Evolutionary conservation across 2,888 invertebrate species (phyloP).

Genomic region (Patella pellucida): DNA sequence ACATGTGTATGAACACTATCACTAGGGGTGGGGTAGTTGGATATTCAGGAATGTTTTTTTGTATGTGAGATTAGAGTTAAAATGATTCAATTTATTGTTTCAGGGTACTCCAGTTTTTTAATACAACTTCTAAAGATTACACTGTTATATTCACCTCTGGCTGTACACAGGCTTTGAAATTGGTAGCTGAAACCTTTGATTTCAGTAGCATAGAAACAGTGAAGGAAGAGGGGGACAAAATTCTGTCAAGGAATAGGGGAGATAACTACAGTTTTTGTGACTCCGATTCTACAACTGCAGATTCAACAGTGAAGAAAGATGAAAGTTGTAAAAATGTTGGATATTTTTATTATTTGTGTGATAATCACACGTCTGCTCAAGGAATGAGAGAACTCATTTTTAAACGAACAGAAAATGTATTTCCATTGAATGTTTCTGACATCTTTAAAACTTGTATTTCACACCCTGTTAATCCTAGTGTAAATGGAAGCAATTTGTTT

Average conservation of each 20-base stretch:
- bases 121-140: conserved; percentile 85
- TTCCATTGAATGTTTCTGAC: conserved; percentile 8
- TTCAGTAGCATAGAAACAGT: conserved; percentile 11
- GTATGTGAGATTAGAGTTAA: neutral
- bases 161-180: conserved; percentile 88
- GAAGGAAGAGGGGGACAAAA: neutral
- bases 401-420: conserved; percentile 19
- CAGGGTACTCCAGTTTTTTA: conserved; percentile 87
- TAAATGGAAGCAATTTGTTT: conserved; percentile 74
- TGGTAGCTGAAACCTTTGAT: conserved; percentile 84
- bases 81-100: conserved; percentile 36
- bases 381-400: conserved; percentile 86
- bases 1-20: neutral
- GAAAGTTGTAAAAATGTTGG: conserved; percentile 71
- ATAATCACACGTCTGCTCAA: conserved; percentile 95
- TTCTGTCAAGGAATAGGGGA: conserved; percentile 29
- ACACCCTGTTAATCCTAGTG: neutral
- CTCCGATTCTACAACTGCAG: neutral
- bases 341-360: conserved; percentile 84
- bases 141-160: conserved; percentile 93
- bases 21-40: neutral
- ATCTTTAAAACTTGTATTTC: neutral
- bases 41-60: neutral
- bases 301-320: neutral
- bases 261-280: neutral